These are phyloP conservation scores for Hippolais icterina DNA, from an alignment of 2,113 vertebrate species.

Conservation along the genomic window DNA sequence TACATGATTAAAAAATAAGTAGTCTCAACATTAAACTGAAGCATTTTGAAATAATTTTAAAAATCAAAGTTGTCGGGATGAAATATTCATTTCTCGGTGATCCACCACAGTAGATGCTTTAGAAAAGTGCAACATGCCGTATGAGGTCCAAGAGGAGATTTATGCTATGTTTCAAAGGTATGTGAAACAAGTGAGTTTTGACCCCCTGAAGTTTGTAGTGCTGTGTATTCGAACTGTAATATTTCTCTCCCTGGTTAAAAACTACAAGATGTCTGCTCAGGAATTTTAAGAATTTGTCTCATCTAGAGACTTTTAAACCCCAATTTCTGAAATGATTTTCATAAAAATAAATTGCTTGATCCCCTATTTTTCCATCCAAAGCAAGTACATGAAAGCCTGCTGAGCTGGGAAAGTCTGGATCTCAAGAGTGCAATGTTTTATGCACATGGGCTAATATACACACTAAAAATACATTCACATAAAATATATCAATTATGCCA, in stretches of 20 bases:
- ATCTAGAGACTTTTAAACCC: background rate
- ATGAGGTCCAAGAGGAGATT: background rate
- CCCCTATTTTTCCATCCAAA: background rate
- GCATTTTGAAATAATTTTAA: background rate
- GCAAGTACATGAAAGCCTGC: background rate
- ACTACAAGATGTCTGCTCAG: accelerated
- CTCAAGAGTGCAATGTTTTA: background rate
- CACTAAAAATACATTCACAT: background rate
- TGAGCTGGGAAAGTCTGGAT: background rate
- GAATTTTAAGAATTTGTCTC: background rate
- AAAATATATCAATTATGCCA: background rate
- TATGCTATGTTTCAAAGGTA: background rate
- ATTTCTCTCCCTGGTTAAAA: background rate
- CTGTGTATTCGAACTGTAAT: background rate
- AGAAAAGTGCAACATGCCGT: background rate
- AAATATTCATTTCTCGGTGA: background rate
- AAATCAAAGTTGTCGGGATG: background rate
- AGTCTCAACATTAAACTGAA: background rate
- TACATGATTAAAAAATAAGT: background rate
- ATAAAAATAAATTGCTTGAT: background rate
- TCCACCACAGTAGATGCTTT: background rate
- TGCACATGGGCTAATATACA: accelerated
- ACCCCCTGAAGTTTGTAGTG: background rate
- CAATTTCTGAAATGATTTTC: background rate
- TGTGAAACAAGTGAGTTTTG: background rate